Base-by-base conservation (phyloP, 2,113 vertebrate genomes). In the Gymnocephalus cernua region DNA sequence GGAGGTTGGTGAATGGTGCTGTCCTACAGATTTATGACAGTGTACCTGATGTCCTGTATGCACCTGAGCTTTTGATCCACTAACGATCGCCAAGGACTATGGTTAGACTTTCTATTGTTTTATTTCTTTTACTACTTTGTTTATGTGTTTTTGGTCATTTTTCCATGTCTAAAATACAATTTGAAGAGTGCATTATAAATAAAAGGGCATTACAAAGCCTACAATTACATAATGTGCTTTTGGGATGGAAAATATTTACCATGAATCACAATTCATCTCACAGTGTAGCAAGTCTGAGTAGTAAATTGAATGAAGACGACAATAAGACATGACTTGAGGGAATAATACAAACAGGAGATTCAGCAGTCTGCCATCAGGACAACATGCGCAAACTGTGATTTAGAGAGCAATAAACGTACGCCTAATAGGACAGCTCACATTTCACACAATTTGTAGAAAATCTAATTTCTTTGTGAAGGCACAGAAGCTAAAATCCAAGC, bases 361-460 rank as follows among this genome's bases (percentile, higher is more conserved):
- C 78, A 77, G 76, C 83, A 65, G 79, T 63, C 78, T 77, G 68
- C 76, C 70, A 75, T 85, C 80, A 85, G 78, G 83, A 68, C 72
- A 80, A 83, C 61, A 72, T 66, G 78, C 74, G 38, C 77, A 84
- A 89, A 87, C 65, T 77, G 76, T 89, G 91, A 94, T 90, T 87
- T 87, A 91, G 64, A 79, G 84, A 68, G 77, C 80, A 90, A 90
- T 89, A 91, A 88, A 77, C 65, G 44, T 48, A 10, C 9, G 76
- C 72, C 79, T 86, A 85, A 89, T 87, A 91, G 78, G 83, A 77
- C 83, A 67, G 88, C 88, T 87, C 82, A 74, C 79, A 86, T 92
- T 91, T 92, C 59, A 70, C 66, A 76, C 76, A 85, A 78, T 91
- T 88, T 86, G 82, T 50, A 59, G 62, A 66, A 89, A 91, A 89